A percentile compares a stretch with the other conserved stretches of the same genome.
Evolutionary conservation across 2,888 invertebrate species (phyloP).

Genomic region (Drosophila subsilvestris): DNA sequence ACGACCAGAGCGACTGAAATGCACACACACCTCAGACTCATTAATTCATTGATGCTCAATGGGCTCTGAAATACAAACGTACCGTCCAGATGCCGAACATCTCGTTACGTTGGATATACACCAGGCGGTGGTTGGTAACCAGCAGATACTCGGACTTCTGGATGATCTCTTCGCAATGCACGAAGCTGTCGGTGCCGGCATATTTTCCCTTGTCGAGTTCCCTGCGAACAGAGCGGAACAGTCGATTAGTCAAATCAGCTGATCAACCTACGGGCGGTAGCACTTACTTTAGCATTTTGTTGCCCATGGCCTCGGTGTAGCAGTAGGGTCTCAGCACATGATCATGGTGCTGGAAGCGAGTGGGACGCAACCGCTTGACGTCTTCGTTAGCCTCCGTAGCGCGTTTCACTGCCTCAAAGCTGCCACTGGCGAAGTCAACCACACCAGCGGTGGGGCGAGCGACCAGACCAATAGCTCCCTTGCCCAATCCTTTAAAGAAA

Average conservation of each 20-base stretch:
- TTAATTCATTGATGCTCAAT: background rate
- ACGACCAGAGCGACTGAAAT: conserved; percentile 81
- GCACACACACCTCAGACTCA: background rate
- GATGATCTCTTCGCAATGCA: conserved; percentile 84
- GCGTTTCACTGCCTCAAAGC: conserved; percentile 95
- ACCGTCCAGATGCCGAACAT: conserved; percentile 95
- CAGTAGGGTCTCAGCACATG: conserved; percentile 95
- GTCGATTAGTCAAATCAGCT: background rate
- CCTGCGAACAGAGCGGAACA: conserved; percentile 79
- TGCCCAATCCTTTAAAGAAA: conserved; percentile 97
- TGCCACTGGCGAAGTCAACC: conserved; percentile 99
- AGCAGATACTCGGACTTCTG: conserved; percentile 90
- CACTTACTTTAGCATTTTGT: conserved; percentile 90
- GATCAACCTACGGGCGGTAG: background rate
- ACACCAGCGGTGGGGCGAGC: conserved; percentile 98
- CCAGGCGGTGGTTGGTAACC: conserved; percentile 93
- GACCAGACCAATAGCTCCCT: conserved; percentile 97
- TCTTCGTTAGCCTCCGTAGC: conserved; percentile 92
- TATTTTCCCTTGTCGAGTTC: conserved; percentile 90
- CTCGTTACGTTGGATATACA: conserved; percentile 92
- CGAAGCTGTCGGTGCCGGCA: conserved; percentile 84
- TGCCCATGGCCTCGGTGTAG: conserved; percentile 92
- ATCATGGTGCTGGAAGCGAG: conserved; percentile 94
- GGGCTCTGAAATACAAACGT: conserved; percentile 33
- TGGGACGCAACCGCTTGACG: conserved; percentile 90